Evolutionary conservation across 2,113 vertebrate species (phyloP).

Genomic region (Oreochromis aureus): DNA sequence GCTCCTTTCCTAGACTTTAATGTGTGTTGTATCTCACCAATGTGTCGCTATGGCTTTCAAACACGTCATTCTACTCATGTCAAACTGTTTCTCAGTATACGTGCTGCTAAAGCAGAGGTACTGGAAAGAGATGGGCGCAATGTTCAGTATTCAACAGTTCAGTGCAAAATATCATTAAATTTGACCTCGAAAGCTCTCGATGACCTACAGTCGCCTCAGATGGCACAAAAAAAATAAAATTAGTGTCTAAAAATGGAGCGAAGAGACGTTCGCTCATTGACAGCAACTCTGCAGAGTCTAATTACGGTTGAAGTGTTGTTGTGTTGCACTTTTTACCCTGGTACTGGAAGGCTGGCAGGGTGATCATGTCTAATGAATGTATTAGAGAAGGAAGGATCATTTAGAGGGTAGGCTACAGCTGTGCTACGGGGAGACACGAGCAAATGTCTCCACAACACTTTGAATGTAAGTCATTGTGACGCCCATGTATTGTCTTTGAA

Average conservation of each 20-base stretch:
- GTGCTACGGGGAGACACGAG: slow-evolving; percentile 11
- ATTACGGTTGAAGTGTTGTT: slow-evolving; percentile 28
- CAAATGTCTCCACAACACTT: slow-evolving; percentile 45
- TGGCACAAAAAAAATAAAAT: not conserved
- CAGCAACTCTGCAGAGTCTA: slow-evolving; percentile 9
- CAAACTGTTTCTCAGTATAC: not conserved
- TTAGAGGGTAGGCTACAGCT: slow-evolving; percentile 14
- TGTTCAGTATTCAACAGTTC: not conserved
- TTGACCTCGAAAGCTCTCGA: not conserved
- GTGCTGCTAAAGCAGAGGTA: not conserved
- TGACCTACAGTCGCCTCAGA: not conserved
- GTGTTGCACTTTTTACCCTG: slow-evolving; percentile 52
- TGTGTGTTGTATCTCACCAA: not conserved
- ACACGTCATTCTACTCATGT: not conserved
- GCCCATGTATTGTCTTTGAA: slow-evolving; percentile 39
- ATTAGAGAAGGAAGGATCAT: slow-evolving; percentile 37
- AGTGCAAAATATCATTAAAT: not conserved
- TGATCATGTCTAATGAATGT: slow-evolving; percentile 49
- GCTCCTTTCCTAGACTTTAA: not conserved
- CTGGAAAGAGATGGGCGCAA: not conserved
- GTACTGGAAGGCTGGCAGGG: slow-evolving; percentile 23
- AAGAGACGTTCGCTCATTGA: not conserved
- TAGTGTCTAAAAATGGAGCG: not conserved
- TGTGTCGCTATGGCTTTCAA: not conserved
- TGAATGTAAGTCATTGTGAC: slow-evolving; percentile 44